A percentile compares a stretch with the other conserved stretches of the same genome.
Evolutionary conservation across 2,888 invertebrate species (phyloP).

Genomic region (Chymomyza amoena): DNA sequence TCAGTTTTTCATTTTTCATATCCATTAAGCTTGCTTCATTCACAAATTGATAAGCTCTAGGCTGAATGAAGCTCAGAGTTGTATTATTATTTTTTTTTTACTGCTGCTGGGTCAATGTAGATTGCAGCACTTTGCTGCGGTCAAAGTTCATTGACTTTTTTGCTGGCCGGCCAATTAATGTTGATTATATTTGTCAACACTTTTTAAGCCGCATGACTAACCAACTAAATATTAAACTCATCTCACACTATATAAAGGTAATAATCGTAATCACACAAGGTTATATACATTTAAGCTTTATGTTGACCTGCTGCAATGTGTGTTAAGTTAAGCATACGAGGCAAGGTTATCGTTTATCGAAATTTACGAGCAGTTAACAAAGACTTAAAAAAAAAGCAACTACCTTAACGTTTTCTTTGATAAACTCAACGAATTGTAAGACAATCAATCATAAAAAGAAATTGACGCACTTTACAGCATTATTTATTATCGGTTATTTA

Average conservation of each 20-base stretch:
- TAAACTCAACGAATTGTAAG: not conserved
- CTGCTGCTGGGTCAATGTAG: constrained; percentile 13
- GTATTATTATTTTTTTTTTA: constrained; percentile 8
- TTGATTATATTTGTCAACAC: not conserved
- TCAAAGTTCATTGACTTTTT: constrained; percentile 29
- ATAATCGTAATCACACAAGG: not conserved
- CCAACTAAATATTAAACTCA: not conserved
- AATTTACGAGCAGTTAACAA: not conserved
- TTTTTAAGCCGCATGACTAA: not conserved
- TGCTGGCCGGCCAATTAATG: not conserved
- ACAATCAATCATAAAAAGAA: not conserved
- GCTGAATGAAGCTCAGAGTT: constrained; percentile 8
- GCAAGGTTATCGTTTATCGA: not conserved
- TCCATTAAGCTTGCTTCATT: constrained; percentile 6
- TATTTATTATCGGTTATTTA: not conserved
- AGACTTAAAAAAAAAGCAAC: not conserved
- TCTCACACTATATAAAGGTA: not conserved
- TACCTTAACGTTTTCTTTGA: not conserved
- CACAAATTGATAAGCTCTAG: constrained; percentile 39
- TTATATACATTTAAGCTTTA: not conserved
- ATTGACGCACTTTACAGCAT: not conserved
- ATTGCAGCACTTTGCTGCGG: constrained; percentile 28
- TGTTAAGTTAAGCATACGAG: not conserved
- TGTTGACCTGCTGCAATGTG: not conserved
- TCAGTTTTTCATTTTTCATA: constrained; percentile 1